Conservation (phyloP, 1,140 invertebrate species). For the Globodera ellingtonae region DNA sequence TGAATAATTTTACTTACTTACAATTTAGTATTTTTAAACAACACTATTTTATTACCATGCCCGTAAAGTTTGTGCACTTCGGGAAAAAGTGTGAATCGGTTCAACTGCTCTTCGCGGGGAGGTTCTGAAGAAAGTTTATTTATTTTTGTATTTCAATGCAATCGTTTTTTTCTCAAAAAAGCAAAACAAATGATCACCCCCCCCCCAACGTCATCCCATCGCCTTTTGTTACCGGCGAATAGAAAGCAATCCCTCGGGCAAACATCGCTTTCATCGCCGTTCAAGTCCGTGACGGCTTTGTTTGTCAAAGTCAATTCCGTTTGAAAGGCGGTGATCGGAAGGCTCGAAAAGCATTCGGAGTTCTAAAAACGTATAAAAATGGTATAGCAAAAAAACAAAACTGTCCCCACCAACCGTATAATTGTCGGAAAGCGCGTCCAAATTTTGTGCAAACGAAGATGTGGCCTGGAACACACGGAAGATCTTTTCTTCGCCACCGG, state of each 20-base stretch:
- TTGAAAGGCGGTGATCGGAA: conserved; percentile 29
- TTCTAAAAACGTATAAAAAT: not conserved
- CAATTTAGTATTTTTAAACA: not conserved
- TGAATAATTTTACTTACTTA: no score
- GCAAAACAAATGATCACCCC: no score
- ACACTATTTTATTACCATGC: conserved; percentile 61
- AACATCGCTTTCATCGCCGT: conserved; percentile 75
- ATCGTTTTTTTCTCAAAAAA: no score
- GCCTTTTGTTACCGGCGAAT: not conserved
- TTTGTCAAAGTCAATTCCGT: conserved; percentile 85
- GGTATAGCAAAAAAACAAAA: not conserved
- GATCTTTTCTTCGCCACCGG: conserved; percentile 93
- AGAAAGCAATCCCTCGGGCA: not conserved
- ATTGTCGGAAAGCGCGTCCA: conserved; percentile 70
- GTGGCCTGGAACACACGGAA: conserved; percentile 82
- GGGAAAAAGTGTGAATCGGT: conserved; percentile 90
- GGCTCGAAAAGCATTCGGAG: not conserved
- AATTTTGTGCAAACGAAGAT: conserved; percentile 80
- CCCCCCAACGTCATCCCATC: no score
- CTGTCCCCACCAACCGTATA: conserved; percentile 63
- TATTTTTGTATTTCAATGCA: not conserved
- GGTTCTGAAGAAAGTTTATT: conserved; percentile 59
- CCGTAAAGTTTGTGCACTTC: conserved; percentile 82
- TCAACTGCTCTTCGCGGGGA: conserved; percentile 78
- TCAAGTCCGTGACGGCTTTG: conserved; percentile 77